phyloP scores from a whole-genome alignment of 2,113 vertebrate genomes.

The Genyomyrus donnyi region DNA sequence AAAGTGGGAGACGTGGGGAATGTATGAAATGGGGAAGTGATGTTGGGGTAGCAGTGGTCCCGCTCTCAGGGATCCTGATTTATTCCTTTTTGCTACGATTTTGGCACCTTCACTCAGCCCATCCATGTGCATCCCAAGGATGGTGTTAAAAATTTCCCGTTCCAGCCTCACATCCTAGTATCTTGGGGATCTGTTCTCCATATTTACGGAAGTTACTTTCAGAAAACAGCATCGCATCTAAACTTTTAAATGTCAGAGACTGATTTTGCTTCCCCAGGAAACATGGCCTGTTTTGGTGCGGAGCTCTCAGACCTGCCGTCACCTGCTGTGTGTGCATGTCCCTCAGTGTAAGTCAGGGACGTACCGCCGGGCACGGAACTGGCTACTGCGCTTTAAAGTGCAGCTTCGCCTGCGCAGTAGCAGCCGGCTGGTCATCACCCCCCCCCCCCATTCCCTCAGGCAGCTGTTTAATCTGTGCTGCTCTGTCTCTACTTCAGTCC shows the following conservation, averaged over 20 bases:
- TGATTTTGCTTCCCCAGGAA: background rate
- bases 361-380: background rate
- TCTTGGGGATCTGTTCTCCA: background rate
- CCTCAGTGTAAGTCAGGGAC: background rate
- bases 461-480: slow-evolving; percentile 4
- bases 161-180: background rate
- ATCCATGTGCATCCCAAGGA: background rate
- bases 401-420: background rate
- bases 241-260: background rate
- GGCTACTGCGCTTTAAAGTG: background rate
- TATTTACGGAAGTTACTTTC: background rate
- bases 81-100: background rate
- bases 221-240: background rate
- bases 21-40: background rate
- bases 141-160: background rate
- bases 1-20: background rate
- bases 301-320: background rate
- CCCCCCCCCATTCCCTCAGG: background rate
- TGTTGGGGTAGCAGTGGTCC: background rate
- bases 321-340: background rate
- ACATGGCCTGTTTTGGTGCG: background rate
- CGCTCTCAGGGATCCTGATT: background rate
- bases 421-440: background rate
- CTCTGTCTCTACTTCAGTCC: background rate
- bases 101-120: background rate